These are phyloP conservation scores for Cetonia aurata DNA, from an alignment of 2,888 invertebrate species.

Conservation along the genomic window DNA sequence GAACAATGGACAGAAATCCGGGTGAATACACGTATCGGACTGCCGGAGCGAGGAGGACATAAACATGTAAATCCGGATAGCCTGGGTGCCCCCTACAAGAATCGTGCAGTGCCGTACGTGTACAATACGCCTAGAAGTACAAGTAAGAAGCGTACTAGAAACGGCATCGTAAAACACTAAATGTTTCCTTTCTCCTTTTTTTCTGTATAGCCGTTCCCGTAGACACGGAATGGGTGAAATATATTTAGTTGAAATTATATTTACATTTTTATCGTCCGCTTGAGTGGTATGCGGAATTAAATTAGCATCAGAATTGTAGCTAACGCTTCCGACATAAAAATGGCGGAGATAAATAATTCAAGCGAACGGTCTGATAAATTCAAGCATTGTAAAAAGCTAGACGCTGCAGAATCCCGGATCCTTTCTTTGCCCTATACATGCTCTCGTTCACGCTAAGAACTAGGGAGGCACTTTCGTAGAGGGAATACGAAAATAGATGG, in stretches of 20 bases:
- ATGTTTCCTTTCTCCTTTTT: conserved; percentile 1
- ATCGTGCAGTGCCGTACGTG: too few species aligned
- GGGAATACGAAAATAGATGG: too few species aligned
- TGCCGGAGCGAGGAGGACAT: too few species aligned
- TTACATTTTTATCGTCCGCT: conserved; percentile 36
- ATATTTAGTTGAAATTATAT: conserved; percentile 38
- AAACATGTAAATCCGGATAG: too few species aligned
- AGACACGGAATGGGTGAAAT: conserved; percentile 3
- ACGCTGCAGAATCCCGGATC: background rate
- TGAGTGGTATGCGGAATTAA: conserved; percentile 34
- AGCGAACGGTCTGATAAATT: conserved; percentile 30
- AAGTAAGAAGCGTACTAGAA: too few species aligned
- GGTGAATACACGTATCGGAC: too few species aligned
- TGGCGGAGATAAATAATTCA: conserved; percentile 38
- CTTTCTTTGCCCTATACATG: background rate
- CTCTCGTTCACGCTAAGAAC: too few species aligned
- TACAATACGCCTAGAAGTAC: too few species aligned
- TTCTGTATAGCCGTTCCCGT: too few species aligned
- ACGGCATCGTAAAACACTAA: conserved; percentile 8
- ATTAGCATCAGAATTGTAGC: conserved; percentile 39
- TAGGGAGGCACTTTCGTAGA: too few species aligned
- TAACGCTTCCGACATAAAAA: conserved; percentile 36
- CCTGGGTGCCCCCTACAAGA: too few species aligned
- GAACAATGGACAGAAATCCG: too few species aligned
- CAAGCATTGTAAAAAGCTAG: conserved; percentile 27